Evolutionary conservation across 2,888 invertebrate genomes (phyloP).

Genomic region (Megaustenia siamemsis): DNA sequence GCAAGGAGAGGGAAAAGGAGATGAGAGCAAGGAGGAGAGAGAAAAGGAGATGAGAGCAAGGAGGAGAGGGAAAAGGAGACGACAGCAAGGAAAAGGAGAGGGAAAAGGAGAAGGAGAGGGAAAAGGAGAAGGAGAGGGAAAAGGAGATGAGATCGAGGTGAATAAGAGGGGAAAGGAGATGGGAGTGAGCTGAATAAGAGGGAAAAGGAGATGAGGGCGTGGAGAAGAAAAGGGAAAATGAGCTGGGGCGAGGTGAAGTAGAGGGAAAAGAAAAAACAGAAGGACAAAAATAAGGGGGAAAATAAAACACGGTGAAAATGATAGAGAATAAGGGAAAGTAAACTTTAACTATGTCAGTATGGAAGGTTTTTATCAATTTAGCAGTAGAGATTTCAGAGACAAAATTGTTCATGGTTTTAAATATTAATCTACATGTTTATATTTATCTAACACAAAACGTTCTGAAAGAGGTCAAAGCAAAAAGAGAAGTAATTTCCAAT

Average conservation of each 20-base stretch:
- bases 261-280: not conserved
- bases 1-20: too few species aligned
- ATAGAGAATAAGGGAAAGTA: too few species aligned
- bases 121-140: constrained; percentile 25
- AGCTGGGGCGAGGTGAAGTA: not conserved
- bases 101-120: not conserved
- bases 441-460: too few species aligned
- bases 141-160: constrained; percentile 36
- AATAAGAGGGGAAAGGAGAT: not conserved
- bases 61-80: not conserved
- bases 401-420: too few species aligned
- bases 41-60: not conserved
- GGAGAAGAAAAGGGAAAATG: not conserved
- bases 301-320: too few species aligned
- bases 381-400: too few species aligned
- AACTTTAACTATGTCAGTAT: too few species aligned
- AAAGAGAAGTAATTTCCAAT: too few species aligned
- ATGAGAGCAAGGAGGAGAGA: too few species aligned
- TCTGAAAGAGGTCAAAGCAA: too few species aligned
- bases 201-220: not conserved
- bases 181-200: not conserved
- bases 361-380: too few species aligned
- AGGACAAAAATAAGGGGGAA: not conserved
- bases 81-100: not conserved
- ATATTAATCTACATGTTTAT: too few species aligned